Evolutionary conservation across 2,797 vertebrate species (phyloP), one percentile per base, ranked within the genome.

Genomic region (Lutjanus campechanus): DNA sequence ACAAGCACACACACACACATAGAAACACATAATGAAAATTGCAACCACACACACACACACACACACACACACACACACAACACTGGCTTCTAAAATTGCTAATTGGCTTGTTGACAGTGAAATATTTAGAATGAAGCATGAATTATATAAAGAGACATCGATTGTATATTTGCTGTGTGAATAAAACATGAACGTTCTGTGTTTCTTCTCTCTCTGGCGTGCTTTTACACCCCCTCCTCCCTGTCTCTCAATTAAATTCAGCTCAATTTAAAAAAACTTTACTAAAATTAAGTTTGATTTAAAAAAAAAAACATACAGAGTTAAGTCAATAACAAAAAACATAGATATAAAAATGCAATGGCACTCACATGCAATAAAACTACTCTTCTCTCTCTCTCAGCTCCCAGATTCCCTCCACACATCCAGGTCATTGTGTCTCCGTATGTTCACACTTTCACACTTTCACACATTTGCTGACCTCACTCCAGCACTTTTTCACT

Each of bases 51-150:
- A 20, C 16, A 60, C 2, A 81, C 1, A 22, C 17, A 54, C 53
- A 49, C 46, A 70, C 54, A 66, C 41, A 36, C 40, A 50, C 51
- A 73, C 41, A 20, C 65, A 41, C n/a, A n/a, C 2, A 2, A 49
- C 50, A 10, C 43, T 20, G 41, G 43, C 72, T 15, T 53, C 54
- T 79, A 4, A 76, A 82, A 65, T 41, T 44, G 54, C 68, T 92
- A 93, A 93, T 91, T 91, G 80, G 73, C 86, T 84, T 84, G 88
- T 91, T 88, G 88, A 90, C 81, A 80, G 85, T 85, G 80, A 93
- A 91, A 92, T 94, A 92, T 93, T 93, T 89, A 91, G 85, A 88
- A 67, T 56, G 67, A 73, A 76, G 5, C 83, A 90, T 90, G 86
- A 92, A 90, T 92, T 85, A 92, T 86, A 89, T 69, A 92, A 72